Evolutionary conservation across 2,797 vertebrate genomes (phyloP).

Genomic region (Bucorvus abyssinicus): DNA sequence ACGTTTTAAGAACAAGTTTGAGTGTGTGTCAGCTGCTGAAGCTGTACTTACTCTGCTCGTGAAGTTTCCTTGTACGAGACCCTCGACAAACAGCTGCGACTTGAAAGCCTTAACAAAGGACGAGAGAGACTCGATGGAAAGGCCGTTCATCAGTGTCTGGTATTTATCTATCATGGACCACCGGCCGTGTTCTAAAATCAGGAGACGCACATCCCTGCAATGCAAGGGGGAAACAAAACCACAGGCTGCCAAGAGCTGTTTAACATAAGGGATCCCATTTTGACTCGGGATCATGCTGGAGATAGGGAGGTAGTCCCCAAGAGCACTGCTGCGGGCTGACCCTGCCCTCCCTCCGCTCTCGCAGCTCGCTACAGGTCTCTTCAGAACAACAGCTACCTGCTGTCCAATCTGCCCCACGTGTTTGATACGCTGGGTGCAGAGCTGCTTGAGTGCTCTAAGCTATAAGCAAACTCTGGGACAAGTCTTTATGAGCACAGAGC

Average conservation of each 20-base stretch:
- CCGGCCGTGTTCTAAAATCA: constrained; percentile 86
- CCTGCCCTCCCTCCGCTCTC: neutral
- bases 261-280: rapidly evolving
- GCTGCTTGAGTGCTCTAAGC: neutral
- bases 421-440: neutral
- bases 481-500: neutral
- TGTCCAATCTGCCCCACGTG: rapidly evolving
- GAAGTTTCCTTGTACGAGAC: constrained; percentile 92
- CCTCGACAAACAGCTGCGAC: constrained; percentile 86
- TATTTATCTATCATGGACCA: constrained; percentile 95
- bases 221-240: neutral
- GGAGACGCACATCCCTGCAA: constrained; percentile 86
- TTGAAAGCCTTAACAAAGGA: constrained; percentile 86
- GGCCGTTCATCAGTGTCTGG: constrained; percentile 81
- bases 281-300: neutral
- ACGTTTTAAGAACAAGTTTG: neutral
- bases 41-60: constrained; percentile 81
- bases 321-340: rapidly evolving
- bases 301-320: neutral
- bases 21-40: neutral
- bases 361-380: neutral
- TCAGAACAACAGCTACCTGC: neutral
- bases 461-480: neutral
- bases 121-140: constrained; percentile 82
- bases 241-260: neutral